Percentiles rank a stretch among this genome's conserved stretches.
phyloP scores from a whole-genome alignment of 2,888 invertebrate genomes.

The Drosophila fulvimacula region DNA sequence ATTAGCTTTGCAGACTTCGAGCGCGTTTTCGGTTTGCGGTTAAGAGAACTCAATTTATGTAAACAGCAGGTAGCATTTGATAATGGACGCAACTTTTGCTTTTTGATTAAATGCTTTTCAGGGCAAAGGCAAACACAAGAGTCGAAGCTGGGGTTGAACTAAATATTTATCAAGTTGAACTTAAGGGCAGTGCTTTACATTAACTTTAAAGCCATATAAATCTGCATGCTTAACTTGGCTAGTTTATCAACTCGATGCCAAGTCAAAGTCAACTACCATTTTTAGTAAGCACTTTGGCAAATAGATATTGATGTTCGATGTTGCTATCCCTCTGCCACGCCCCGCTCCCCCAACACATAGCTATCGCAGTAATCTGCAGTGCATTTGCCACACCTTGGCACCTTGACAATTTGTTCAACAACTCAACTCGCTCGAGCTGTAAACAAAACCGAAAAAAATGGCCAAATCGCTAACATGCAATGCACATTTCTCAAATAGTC shows the following conservation, averaged over 20 bases:
- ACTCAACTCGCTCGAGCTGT: conserved; percentile 52
- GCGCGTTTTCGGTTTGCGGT: conserved; percentile 20
- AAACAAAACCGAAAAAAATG: conserved; percentile 57
- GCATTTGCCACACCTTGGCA: conserved; percentile 71
- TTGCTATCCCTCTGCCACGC: conserved; percentile 12
- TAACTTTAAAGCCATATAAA: not conserved
- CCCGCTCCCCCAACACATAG: conserved; percentile 24
- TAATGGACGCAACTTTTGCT: conserved; percentile 26
- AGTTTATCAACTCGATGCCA: conserved; percentile 8
- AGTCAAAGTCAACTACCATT: conserved; percentile 25
- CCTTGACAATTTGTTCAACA: conserved; percentile 73
- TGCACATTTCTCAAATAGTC: conserved; percentile 72
- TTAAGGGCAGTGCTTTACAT: not conserved
- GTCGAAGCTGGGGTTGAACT: not conserved
- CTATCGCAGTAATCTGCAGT: conserved; percentile 48
- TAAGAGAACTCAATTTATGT: conserved; percentile 40
- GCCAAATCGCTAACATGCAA: conserved; percentile 72
- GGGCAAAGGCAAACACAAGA: conserved; percentile 15
- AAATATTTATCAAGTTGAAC: not conserved
- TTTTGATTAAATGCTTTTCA: conserved; percentile 6
- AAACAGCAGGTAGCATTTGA: conserved; percentile 45
- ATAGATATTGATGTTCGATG: conserved; percentile 70
- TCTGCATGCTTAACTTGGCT: not conserved
- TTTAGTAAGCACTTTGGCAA: conserved; percentile 51
- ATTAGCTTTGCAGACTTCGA: conserved; percentile 42